Conservation (phyloP, 2,113 vertebrate genomes). For the Gorsachius goisagi region DNA sequence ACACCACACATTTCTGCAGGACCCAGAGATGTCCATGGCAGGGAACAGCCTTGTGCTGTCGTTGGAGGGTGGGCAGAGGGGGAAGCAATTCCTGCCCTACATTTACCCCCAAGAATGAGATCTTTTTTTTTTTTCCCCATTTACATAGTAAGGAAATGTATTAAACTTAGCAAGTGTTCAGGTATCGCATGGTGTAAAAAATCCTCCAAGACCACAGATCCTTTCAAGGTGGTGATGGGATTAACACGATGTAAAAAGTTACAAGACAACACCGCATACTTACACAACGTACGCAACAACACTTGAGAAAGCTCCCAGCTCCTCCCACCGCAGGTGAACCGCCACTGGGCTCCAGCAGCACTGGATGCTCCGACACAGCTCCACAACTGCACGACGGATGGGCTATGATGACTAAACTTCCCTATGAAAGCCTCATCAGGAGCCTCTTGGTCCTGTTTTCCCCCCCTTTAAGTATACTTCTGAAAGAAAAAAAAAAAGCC, state of each 20-base stretch:
- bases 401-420: neutral
- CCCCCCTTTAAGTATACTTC: neutral
- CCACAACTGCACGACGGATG: fast-evolving
- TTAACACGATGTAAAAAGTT: neutral
- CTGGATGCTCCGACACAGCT: neutral
- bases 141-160: fast-evolving
- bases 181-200: neutral
- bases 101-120: neutral
- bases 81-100: neutral
- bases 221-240: neutral
- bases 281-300: fast-evolving
- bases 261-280: neutral
- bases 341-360: neutral
- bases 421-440: neutral
- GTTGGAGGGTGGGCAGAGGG: neutral
- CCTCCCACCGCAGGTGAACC: neutral
- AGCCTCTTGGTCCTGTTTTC: neutral
- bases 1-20: neutral
- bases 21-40: neutral
- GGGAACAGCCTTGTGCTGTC: neutral
- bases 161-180: neutral
- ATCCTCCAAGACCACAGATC: neutral
- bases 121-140: neutral
- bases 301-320: neutral
- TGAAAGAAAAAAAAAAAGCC: neutral